Percentiles rank a stretch among this genome's conserved stretches.
Evolutionary conservation across 2,888 invertebrate genomes (phyloP).

Genomic region (Bedellia somnulentella): DNA sequence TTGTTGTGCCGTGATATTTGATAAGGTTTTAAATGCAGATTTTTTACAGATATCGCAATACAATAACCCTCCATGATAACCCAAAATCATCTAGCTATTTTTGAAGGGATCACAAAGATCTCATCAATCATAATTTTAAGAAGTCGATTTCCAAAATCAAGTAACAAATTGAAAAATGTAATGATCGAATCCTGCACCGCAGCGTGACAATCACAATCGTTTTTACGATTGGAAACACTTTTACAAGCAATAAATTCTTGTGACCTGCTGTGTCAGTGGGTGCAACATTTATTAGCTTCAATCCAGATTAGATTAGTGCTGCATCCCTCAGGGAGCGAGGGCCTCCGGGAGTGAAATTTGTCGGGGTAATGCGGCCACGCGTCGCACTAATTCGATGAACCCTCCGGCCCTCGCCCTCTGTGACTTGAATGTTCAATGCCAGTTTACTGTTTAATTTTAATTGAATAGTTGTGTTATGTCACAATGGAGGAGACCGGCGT

Average conservation of each 20-base stretch:
- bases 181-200: too few species aligned
- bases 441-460: conserved; percentile 45
- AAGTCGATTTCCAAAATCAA: too few species aligned
- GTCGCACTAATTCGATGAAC: conserved; percentile 54
- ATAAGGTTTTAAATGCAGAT: too few species aligned
- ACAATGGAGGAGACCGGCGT: conserved; percentile 23
- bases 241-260: conserved; percentile 59
- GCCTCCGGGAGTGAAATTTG: conserved; percentile 46
- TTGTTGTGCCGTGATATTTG: too few species aligned
- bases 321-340: conserved; percentile 33
- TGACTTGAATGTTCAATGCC: conserved; percentile 47
- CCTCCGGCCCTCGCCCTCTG: conserved; percentile 22
- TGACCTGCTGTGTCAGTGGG: conserved; percentile 35
- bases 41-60: too few species aligned
- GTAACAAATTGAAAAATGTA: too few species aligned
- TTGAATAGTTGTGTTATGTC: conserved; percentile 40
- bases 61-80: too few species aligned
- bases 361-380: conserved; percentile 59
- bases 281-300: conserved; percentile 60
- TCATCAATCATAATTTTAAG: too few species aligned
- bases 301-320: conserved; percentile 59
- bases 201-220: conserved; percentile 26
- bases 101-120: too few species aligned
- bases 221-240: conserved; percentile 58
- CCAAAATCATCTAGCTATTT: too few species aligned